Base-by-base conservation (phyloP, 2,113 vertebrate species). In the Hassar affinis region DNA sequence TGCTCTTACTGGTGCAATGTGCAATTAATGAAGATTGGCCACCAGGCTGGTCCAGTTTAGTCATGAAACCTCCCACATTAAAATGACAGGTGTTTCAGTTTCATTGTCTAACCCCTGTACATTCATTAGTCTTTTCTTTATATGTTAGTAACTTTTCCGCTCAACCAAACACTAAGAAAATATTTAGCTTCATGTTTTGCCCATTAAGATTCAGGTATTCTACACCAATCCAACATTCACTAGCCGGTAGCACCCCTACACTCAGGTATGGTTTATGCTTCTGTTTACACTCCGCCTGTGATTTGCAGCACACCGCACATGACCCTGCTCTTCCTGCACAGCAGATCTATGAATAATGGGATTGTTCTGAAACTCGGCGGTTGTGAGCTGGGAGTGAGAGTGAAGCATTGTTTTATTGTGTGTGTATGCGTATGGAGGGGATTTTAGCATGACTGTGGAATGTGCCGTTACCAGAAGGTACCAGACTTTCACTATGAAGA, bases 391-490 rank as follows among this genome's bases (percentile, higher is more conserved):
- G 76, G 51, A 47, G n/a, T 47, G 25, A 49, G 75, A 79, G 61
- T 10, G 20, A 83, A 25, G 42, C 72, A 77, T 76, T 83, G 81
- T 83, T 61, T 62, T 47, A 45, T 66, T 78, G 71, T 79, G 49
- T 78, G 62, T 18, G 72, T 52, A 45, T 62, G 75, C 68, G 71
- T 69, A 47, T 45, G 72, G 0, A 22, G 22, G 82, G 45, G 61
- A 84, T 84, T 78, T 66, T 42, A 69, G 49, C 62, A 33, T 18
- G 77, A 59, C 62, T 72, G 8, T 84, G 83, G 83, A 84, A 84
- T 84, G 83, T 45, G 54, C 62, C 4, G 0, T 84, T 72, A 61
- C 66, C 77, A 69, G 64, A 79, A 84, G 25, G 38, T 71, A 49
- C 52, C 2, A 33, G 33, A 61, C 42, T 79, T 79, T 61, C 75